A percentile compares a stretch with the other conserved stretches of the same genome.
Evolutionary conservation across 2,113 vertebrate species (phyloP).

Genomic region (Oxyruncus cristatus): DNA sequence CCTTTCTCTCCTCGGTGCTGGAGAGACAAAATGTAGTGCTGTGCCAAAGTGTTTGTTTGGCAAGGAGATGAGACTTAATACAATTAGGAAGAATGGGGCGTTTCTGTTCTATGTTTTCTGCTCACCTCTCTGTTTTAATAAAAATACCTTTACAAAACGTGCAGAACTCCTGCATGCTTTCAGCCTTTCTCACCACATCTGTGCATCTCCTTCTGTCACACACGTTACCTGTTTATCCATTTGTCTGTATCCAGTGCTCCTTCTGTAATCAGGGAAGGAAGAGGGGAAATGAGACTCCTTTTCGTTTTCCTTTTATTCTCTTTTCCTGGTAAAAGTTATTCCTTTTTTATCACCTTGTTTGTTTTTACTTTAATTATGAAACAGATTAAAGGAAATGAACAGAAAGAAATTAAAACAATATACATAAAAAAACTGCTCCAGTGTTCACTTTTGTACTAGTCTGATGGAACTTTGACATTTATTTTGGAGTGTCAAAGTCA

Average conservation of each 20-base stretch:
- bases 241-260: neutral
- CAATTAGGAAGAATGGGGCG: neutral
- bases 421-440: neutral
- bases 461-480: neutral
- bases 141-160: neutral
- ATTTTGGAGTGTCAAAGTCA: neutral
- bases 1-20: neutral
- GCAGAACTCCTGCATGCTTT: neutral
- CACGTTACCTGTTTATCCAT: neutral
- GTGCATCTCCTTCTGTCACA: neutral
- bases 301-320: neutral
- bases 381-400: neutral
- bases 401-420: neutral
- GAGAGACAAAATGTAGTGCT: neutral
- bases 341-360: neutral
- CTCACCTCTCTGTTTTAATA: neutral
- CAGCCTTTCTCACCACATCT: neutral
- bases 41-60: neutral
- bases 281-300: neutral
- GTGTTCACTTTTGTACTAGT: neutral
- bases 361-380: neutral
- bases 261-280: neutral
- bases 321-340: neutral
- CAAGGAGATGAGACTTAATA: neutral
- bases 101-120: neutral